These are phyloP conservation scores for Brachypterus glaber DNA, from an alignment of 2,888 invertebrate species.

Conservation along the genomic window DNA sequence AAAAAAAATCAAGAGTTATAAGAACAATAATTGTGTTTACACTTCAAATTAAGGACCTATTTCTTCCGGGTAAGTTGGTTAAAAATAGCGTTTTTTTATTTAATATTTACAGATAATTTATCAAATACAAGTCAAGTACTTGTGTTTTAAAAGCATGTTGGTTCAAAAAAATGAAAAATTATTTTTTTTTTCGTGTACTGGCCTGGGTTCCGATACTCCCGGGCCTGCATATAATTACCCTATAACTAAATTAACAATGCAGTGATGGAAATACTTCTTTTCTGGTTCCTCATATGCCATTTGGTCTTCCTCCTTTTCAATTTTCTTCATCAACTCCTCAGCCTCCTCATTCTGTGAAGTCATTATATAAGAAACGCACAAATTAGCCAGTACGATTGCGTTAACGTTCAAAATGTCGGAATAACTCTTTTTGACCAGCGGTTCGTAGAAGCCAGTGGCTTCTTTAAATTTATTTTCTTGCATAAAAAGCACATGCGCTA, in stretches of 20 bases:
- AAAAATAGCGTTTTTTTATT: too few relatives aligned
- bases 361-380: constrained; percentile 99
- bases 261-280: constrained; percentile 88
- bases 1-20: too few relatives aligned
- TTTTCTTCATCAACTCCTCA: constrained; percentile 96
- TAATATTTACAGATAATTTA: too few relatives aligned
- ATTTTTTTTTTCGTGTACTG: too few relatives aligned
- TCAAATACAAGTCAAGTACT: too few relatives aligned
- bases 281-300: constrained; percentile 86
- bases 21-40: too few relatives aligned
- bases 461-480: constrained; percentile 98
- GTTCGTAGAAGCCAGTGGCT: constrained; percentile 95
- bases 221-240: too few relatives aligned
- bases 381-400: constrained; percentile 95
- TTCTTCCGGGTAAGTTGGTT: too few relatives aligned
- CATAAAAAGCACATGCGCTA: constrained; percentile 98
- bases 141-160: too few relatives aligned
- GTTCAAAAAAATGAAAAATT: too few relatives aligned
- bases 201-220: too few relatives aligned
- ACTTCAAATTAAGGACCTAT: too few relatives aligned
- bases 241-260: constrained; percentile 97
- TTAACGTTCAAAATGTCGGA: constrained; percentile 89
- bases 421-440: constrained; percentile 89
- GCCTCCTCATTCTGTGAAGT: constrained; percentile 98
- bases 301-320: constrained; percentile 95